These are phyloP conservation scores for Anabas testudineus DNA, from an alignment of 2,797 vertebrate genomes.

Conservation along the genomic window DNA sequence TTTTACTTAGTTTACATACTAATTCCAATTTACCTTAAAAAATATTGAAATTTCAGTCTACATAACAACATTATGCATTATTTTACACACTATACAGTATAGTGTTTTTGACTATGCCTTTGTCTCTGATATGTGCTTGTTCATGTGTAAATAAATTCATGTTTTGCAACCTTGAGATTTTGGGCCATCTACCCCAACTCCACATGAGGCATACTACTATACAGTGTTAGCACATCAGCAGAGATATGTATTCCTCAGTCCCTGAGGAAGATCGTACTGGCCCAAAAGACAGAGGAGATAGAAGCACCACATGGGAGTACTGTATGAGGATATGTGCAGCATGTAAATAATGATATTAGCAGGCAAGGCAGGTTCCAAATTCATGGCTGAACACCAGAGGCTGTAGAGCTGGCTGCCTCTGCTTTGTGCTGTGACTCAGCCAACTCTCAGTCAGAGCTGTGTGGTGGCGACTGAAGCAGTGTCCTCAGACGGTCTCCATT, in stretches of 20 bases:
- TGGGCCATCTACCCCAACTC: constrained; percentile 27
- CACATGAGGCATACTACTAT: constrained; percentile 34
- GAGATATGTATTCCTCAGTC: constrained; percentile 10
- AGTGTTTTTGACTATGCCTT: background rate
- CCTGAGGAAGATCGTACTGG: background rate
- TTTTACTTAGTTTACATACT: constrained; percentile 23
- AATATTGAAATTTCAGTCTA: constrained; percentile 43
- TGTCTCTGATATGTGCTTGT: background rate
- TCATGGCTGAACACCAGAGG: constrained; percentile 36
- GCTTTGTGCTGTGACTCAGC: constrained; percentile 30
- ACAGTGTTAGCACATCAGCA: constrained; percentile 20
- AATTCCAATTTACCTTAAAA: constrained; percentile 23
- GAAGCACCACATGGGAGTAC: constrained; percentile 4
- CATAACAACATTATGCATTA: background rate
- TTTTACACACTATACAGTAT: background rate
- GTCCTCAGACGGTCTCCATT: constrained; percentile 35
- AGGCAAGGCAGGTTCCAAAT: constrained; percentile 36
- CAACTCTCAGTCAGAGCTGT: constrained; percentile 37
- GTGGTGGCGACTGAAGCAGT: constrained; percentile 25
- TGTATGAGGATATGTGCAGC: constrained; percentile 29
- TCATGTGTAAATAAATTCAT: constrained; percentile 44
- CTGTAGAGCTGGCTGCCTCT: constrained; percentile 34
- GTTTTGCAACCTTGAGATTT: constrained; percentile 32
- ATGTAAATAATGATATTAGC: constrained; percentile 44
- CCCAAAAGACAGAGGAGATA: constrained; percentile 10